phyloP scores from a whole-genome alignment of 2,113 vertebrate genomes.

The Tragulus kanchil region DNA sequence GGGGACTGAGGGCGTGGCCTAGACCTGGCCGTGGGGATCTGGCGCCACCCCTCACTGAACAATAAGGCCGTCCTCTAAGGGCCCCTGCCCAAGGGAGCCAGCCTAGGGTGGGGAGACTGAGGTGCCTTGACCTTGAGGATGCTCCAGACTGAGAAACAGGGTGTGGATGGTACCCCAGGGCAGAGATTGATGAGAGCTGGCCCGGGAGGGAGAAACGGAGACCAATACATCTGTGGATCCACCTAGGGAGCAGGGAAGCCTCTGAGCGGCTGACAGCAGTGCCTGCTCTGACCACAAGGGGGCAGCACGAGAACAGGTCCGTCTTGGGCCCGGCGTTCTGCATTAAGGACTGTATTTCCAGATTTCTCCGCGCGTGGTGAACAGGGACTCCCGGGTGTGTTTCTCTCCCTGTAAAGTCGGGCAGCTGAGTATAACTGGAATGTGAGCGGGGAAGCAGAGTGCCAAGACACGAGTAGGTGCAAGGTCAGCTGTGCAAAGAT shows the following conservation, averaged over 20 bases:
- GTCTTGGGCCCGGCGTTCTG: neutral
- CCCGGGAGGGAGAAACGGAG: neutral
- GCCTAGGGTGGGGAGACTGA: neutral
- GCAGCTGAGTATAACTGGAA: neutral
- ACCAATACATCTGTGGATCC: rapidly evolving
- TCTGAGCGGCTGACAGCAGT: neutral
- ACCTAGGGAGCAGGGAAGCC: rapidly evolving
- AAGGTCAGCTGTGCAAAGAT: no score
- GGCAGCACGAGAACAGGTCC: constrained; percentile 45
- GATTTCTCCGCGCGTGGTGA: neutral
- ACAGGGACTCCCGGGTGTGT: neutral
- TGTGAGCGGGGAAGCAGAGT: neutral
- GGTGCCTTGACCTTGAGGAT: neutral
- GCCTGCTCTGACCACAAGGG: constrained; percentile 1
- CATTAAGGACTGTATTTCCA: neutral
- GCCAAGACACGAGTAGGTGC: rapidly evolving
- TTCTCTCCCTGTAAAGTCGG: constrained; percentile 25
- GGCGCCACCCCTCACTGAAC: neutral
- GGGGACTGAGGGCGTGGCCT: neutral
- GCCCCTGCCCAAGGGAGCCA: neutral
- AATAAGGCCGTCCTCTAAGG: neutral
- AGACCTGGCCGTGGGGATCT: neutral
- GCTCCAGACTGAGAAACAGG: neutral
- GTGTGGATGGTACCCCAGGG: neutral
- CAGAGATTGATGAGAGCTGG: neutral